Percentiles rank a stretch among this genome's conserved stretches.
Conservation (phyloP, 2,888 invertebrate genomes). For the Bellardia pandia region DNA sequence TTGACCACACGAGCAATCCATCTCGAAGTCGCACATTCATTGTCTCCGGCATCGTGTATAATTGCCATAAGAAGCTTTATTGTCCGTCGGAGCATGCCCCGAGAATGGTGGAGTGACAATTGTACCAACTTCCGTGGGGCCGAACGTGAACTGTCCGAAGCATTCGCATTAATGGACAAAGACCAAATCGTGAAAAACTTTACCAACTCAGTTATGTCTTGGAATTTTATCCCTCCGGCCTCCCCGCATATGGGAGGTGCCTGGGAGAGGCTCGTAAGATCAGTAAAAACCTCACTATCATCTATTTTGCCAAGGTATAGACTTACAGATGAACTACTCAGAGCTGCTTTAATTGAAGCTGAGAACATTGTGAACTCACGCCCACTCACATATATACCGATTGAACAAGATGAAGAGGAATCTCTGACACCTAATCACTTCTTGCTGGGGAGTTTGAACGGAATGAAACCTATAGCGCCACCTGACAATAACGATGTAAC, state of each 20-base stretch:
- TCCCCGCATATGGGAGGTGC: too few species aligned
- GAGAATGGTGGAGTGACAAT: conserved; percentile 60
- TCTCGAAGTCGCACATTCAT: conserved; percentile 44
- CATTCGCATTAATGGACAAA: not conserved
- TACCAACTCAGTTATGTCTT: too few species aligned
- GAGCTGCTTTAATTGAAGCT: conserved; percentile 48
- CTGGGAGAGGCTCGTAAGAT: too few species aligned
- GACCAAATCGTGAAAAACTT: too few species aligned
- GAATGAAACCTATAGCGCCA: too few species aligned
- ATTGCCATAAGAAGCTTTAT: conserved; percentile 59
- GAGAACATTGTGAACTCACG: conserved; percentile 68
- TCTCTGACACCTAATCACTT: too few species aligned
- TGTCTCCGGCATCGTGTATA: conserved; percentile 62
- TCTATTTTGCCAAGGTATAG: too few species aligned
- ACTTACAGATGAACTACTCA: conserved; percentile 1
- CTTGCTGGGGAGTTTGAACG: conserved; percentile 57
- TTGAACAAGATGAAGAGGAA: conserved; percentile 41
- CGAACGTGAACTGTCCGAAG: not conserved
- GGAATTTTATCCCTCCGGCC: too few species aligned
- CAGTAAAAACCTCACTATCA: too few species aligned
- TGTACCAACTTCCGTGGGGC: conserved; percentile 65
- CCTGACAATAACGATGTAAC: not conserved
- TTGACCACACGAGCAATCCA: conserved; percentile 61
- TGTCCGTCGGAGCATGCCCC: conserved; percentile 56
- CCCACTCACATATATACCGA: conserved; percentile 55